These are phyloP conservation scores for Bambusicola thoracicus DNA, from an alignment of 2,113 vertebrate genomes.

Conservation along the genomic window DNA sequence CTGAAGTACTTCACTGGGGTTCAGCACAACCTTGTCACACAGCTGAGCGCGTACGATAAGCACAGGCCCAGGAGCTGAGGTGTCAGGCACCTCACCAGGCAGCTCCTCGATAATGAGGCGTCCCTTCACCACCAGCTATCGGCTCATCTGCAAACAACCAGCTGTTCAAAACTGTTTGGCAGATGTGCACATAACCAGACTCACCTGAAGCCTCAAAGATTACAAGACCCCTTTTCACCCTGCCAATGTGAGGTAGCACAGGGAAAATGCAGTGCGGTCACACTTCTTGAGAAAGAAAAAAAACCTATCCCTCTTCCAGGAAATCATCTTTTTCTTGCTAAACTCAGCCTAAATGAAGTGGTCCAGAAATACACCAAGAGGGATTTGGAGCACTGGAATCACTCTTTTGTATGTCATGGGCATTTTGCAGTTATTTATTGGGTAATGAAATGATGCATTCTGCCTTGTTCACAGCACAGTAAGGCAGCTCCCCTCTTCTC, in stretches of 20 bases:
- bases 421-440: neutral
- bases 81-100: neutral
- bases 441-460: neutral
- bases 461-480: neutral
- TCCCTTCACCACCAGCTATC: neutral
- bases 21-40: neutral
- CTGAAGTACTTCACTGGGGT: neutral
- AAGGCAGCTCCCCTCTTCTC: neutral
- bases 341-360: neutral
- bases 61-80: neutral
- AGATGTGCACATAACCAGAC: neutral
- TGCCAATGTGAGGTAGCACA: neutral
- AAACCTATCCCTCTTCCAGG: neutral
- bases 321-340: neutral
- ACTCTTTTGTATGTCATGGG: neutral
- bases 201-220: neutral
- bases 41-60: neutral
- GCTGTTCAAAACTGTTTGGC: neutral
- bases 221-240: neutral
- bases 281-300: neutral
- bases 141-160: neutral
- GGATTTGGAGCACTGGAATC: neutral
- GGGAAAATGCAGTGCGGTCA: neutral
- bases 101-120: neutral
- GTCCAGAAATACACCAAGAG: neutral